phyloP scores from a whole-genome alignment of 2,797 vertebrate genomes.

The Girardinus metallicus region DNA sequence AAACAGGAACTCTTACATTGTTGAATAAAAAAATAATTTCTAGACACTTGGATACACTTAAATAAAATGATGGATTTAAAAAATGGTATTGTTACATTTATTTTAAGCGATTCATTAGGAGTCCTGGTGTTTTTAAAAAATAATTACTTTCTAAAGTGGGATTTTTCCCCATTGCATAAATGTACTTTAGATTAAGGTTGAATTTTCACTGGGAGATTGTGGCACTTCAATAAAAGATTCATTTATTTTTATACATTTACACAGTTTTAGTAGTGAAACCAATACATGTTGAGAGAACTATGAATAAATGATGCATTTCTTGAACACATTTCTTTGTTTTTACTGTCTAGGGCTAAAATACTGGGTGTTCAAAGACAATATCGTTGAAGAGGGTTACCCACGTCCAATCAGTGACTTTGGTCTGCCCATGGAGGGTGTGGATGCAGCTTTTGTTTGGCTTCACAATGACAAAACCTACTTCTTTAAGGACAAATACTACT shows the following conservation, averaged over 20 bases:
- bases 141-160: neutral
- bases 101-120: neutral
- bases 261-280: neutral
- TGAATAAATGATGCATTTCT: neutral
- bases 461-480: conserved; percentile 98
- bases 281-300: neutral
- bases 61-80: neutral
- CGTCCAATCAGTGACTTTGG: conserved; percentile 93
- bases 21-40: neutral
- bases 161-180: neutral
- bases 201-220: neutral
- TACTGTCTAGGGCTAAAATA: conserved; percentile 87
- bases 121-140: neutral
- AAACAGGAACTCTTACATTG: neutral
- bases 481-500: conserved; percentile 93
- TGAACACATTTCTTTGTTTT: neutral
- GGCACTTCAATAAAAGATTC: neutral
- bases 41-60: neutral
- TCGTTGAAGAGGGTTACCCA: conserved; percentile 94
- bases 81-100: neutral
- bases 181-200: neutral
- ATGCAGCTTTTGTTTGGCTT: conserved; percentile 92
- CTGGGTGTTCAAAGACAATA: conserved; percentile 98
- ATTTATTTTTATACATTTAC: neutral
- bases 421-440: conserved; percentile 87